A percentile compares a stretch with the other conserved stretches of the same genome.
phyloP scores from a whole-genome alignment of 64 coral and sea anemone genomes.

The Pachyseris speciosa region DNA sequence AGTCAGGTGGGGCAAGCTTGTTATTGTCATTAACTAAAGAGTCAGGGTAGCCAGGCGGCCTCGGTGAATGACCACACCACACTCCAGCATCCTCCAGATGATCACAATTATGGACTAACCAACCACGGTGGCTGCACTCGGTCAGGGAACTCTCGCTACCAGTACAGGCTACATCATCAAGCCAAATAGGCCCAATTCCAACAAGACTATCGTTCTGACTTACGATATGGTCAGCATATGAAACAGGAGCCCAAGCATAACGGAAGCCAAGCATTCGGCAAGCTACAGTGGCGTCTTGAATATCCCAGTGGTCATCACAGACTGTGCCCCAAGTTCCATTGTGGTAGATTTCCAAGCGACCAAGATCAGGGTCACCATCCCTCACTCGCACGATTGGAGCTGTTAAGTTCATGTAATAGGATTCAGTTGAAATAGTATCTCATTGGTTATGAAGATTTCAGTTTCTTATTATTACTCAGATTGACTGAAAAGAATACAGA shows the following conservation, averaged over 20 bases:
- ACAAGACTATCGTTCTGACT: background rate
- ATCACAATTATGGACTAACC: constrained; percentile 24
- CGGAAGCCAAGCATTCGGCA: constrained; percentile 30
- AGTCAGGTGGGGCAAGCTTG: background rate
- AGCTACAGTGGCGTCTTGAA: constrained; percentile 20
- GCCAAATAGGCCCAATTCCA: constrained; percentile 31
- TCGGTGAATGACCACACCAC: background rate
- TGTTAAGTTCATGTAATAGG: too few species aligned
- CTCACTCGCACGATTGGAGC: constrained; percentile 16
- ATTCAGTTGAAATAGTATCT: too few species aligned
- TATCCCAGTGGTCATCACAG: constrained; percentile 34
- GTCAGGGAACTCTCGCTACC: constrained; percentile 12
- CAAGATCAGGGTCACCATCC: background rate
- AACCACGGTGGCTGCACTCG: constrained; percentile 25
- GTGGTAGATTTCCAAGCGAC: background rate
- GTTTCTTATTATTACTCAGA: too few species aligned
- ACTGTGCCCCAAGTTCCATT: constrained; percentile 42
- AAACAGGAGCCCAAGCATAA: background rate
- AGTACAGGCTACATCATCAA: constrained; percentile 9
- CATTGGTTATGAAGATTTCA: background rate
- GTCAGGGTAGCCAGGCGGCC: background rate
- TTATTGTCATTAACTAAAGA: background rate
- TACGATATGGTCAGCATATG: background rate
- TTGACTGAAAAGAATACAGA: too few species aligned
- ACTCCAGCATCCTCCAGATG: constrained; percentile 24